These are phyloP conservation scores for Etia nguti DNA, from an alignment of 2,113 vertebrate species.

Conservation along the genomic window DNA sequence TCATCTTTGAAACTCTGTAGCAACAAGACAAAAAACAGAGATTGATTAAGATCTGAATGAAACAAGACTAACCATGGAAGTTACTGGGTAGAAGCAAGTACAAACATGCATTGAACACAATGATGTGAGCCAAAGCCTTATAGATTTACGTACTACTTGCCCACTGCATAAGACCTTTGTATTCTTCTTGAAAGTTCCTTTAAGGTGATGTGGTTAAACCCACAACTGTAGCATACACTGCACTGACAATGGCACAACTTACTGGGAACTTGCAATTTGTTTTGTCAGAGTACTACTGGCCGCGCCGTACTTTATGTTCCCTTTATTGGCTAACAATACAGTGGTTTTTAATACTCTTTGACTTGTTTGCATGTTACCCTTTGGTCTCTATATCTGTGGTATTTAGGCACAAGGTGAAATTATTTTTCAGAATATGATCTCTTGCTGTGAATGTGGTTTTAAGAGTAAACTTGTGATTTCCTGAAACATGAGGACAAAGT, in stretches of 20 bases:
- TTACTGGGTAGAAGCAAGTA: background rate
- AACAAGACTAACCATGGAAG: background rate
- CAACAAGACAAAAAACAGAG: background rate
- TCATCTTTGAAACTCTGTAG: slow-evolving; percentile 52
- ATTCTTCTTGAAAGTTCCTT: background rate
- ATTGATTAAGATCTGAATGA: background rate
- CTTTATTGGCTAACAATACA: background rate
- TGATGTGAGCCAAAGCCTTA: background rate
- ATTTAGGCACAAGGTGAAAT: background rate
- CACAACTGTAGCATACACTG: background rate
- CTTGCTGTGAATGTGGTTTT: background rate
- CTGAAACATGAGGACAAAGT: background rate
- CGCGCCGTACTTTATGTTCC: background rate
- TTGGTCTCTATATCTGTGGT: background rate
- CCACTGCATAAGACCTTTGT: background rate
- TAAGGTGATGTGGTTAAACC: background rate
- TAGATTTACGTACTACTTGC: background rate
- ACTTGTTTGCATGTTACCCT: background rate
- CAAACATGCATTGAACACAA: background rate
- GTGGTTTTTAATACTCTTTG: background rate
- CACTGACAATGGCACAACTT: background rate
- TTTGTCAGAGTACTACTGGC: background rate
- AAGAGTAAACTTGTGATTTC: background rate
- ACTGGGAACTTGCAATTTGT: background rate
- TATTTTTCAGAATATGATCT: background rate